These are phyloP conservation scores for Platycercus adscitus DNA, from an alignment of 2,113 vertebrate species.

Conservation along the genomic window DNA sequence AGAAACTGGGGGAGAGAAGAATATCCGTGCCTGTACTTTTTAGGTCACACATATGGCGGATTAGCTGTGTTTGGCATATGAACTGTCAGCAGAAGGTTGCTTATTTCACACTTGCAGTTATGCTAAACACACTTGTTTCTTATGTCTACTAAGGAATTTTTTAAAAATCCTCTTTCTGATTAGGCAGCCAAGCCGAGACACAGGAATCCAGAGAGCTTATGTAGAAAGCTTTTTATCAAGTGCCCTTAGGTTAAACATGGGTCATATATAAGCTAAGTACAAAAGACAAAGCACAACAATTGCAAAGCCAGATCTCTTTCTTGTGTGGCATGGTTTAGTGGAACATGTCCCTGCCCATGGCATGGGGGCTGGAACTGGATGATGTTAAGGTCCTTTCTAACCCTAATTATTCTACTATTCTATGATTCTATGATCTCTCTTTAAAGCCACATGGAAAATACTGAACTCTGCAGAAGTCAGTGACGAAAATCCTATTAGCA, in stretches of 20 bases:
- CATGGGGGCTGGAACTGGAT: too few species aligned
- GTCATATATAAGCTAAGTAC: background rate
- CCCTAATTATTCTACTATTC: too few species aligned
- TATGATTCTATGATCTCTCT: background rate
- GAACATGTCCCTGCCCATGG: too few species aligned
- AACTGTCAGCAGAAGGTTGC: constrained; percentile 30
- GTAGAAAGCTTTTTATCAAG: background rate
- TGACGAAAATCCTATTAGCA: background rate
- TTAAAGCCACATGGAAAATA: background rate
- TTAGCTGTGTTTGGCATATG: constrained; percentile 3
- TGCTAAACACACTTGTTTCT: constrained; percentile 16
- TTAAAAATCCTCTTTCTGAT: constrained; percentile 8
- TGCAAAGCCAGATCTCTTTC: background rate
- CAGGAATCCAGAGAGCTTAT: background rate
- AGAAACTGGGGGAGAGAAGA: constrained; percentile 19
- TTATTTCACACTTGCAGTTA: constrained; percentile 19
- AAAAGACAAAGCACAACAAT: background rate
- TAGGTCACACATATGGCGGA: constrained; percentile 31
- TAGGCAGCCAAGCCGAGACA: background rate
- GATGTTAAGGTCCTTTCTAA: too few species aligned
- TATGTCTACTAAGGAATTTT: background rate
- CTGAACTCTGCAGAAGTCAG: background rate
- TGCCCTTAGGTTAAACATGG: background rate
- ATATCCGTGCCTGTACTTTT: constrained; percentile 29
- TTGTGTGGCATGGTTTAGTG: too few species aligned